phyloP scores from a whole-genome alignment of 1,140 invertebrate species.

The Cherax quadricarinatus region DNA sequence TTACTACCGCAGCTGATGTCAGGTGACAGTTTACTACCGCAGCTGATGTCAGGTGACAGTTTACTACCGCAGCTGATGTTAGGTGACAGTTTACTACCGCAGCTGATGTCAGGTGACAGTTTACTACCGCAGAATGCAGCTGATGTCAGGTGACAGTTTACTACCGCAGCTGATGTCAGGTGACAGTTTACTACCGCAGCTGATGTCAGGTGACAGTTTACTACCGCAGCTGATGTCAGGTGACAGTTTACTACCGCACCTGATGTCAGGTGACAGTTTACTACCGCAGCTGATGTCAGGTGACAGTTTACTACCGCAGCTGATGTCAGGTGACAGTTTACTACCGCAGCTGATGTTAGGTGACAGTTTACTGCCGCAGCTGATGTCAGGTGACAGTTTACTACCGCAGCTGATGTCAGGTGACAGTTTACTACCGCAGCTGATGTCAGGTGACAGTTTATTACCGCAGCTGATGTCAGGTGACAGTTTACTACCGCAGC shows the following conservation, averaged over 20 bases:
- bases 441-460: neutral
- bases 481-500: neutral
- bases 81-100: neutral
- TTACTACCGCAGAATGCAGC: neutral
- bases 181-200: neutral
- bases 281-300: neutral
- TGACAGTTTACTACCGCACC: neutral
- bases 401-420: neutral
- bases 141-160: neutral
- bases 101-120: neutral
- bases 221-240: neutral
- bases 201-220: neutral
- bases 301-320: neutral
- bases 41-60: neutral
- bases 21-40: neutral
- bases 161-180: neutral
- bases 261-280: neutral
- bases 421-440: neutral
- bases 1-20: neutral
- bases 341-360: neutral
- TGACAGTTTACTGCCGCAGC: neutral
- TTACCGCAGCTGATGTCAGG: neutral
- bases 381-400: neutral
- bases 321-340: neutral
- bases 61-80: neutral